Evolutionary conservation across 2,797 vertebrate species (phyloP), one percentile per base, ranked within the genome.

Genomic region (Holocentrus rufus): DNA sequence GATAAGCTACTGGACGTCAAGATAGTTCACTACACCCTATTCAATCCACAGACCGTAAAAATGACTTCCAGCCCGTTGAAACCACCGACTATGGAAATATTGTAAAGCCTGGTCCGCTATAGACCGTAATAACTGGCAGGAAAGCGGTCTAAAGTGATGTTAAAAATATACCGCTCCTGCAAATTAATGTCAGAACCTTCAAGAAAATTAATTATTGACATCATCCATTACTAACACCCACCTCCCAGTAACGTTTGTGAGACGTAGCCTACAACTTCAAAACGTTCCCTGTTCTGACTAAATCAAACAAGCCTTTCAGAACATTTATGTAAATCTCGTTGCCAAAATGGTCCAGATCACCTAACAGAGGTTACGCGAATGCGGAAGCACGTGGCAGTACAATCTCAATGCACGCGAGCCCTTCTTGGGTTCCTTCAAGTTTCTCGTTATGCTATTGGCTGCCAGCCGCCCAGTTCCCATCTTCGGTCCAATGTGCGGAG

Each of bases 401-500:
- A 54, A 27, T 54, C 13, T 54, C 14, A 15, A 10, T 25, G 7
- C 22, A 9, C 3, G 2, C 2, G 14, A 2, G 13, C 3, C 25
- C 23, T 27, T 27, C 52, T 22, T 20, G 11, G n/a, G 47, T 34
- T 22, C 30, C 17, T 20, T n/a, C 27, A 31, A 63, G 34, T 59
- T 53, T 76, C 15, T 14, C 10, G 20, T 52, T 30, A 46, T 76
- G 25, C 53, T 46, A 58, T 76, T 82, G 60, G 74, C 31, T 23
- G 27, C 5, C 27, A 7, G 22, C 7, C 74, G 58, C 71, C 67
- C 46, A 46, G 55, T 2, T 20, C 31, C 31, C n/a, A 1, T 1
- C 5, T 9, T 15, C 66, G 72, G 44, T 64, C 90, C 90, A 90
- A 92, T 90, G 44, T 80, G 18, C 23, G 25, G 0, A n/a, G 50